Conservation (phyloP, 1,140 invertebrate genomes). For the Muscidifurax raptorellus region DNA sequence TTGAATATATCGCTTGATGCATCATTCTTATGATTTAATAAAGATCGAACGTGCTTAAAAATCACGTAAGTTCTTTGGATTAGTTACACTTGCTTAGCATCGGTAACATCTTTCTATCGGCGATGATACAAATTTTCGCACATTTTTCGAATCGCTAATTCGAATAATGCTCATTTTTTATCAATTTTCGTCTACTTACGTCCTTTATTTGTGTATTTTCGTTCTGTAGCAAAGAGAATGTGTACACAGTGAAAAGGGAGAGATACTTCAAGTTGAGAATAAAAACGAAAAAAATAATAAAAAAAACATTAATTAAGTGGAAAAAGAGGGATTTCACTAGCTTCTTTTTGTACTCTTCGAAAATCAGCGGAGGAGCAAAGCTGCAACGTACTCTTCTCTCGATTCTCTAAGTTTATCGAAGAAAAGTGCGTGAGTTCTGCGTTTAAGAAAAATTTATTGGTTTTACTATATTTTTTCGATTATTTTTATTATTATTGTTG, state of each 20-base stretch:
- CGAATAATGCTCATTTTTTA: slow-evolving; percentile 12
- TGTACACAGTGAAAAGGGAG: slow-evolving; percentile 36
- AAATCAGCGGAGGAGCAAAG: slow-evolving; percentile 47
- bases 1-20: slow-evolving; percentile 31
- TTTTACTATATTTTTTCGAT: slow-evolving; percentile 42
- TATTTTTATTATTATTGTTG: slow-evolving; percentile 32
- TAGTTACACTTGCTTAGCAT: slow-evolving; percentile 29
- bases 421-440: slow-evolving; percentile 34
- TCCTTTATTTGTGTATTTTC: slow-evolving; percentile 14
- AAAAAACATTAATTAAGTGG: not conserved
- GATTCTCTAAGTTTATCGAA: slow-evolving; percentile 24
- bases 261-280: slow-evolving; percentile 16
- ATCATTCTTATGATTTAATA: slow-evolving; percentile 37
- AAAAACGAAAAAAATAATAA: slow-evolving; percentile 30
- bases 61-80: slow-evolving; percentile 49
- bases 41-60: slow-evolving; percentile 37
- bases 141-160: not conserved
- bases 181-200: slow-evolving; percentile 37
- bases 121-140: slow-evolving; percentile 24
- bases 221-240: slow-evolving; percentile 37
- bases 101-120: not conserved
- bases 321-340: slow-evolving; percentile 46
- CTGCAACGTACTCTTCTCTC: slow-evolving; percentile 11
- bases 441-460: slow-evolving; percentile 43
- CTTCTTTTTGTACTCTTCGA: slow-evolving; percentile 60